Conservation (phyloP, 2,113 vertebrate species). For the Chloroceryle aenea region DNA sequence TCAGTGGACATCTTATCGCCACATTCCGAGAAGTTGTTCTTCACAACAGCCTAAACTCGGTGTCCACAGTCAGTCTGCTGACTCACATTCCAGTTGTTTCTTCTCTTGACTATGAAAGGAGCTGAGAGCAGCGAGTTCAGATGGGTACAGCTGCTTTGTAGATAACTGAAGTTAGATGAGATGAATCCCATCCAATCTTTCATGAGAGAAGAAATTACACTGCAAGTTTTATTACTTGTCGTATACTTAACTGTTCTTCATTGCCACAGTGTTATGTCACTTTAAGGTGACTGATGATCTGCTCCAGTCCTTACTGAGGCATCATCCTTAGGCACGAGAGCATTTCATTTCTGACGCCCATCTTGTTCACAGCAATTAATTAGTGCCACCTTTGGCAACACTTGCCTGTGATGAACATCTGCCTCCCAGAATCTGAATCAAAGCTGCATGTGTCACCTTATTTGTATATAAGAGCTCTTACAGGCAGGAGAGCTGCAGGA, state of each 20-base stretch:
- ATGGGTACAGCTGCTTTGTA: not conserved
- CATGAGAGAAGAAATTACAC: not conserved
- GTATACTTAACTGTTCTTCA: not conserved
- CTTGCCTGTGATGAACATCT: not conserved
- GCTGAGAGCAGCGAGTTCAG: not conserved
- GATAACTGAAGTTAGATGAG: not conserved
- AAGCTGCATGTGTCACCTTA: not conserved
- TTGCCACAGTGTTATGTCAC: not conserved
- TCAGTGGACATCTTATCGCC: not conserved
- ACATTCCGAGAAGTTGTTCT: not conserved
- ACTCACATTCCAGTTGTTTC: not conserved
- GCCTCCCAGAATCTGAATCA: not conserved
- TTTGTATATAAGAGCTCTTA: not conserved
- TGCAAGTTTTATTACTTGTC: not conserved
- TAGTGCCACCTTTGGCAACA: not conserved
- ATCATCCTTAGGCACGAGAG: not conserved
- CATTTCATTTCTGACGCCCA: not conserved
- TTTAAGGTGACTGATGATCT: not conserved
- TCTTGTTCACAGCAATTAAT: constrained; percentile 28
- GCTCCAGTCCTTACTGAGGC: not conserved
- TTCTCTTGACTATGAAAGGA: not conserved
- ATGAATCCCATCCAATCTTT: not conserved
- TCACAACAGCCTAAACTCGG: not conserved
- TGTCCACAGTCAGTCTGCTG: not conserved
- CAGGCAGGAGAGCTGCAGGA: constrained; percentile 3